These are phyloP conservation scores for Watsonalla binaria DNA, from an alignment of 2,888 invertebrate genomes.

Conservation along the genomic window DNA sequence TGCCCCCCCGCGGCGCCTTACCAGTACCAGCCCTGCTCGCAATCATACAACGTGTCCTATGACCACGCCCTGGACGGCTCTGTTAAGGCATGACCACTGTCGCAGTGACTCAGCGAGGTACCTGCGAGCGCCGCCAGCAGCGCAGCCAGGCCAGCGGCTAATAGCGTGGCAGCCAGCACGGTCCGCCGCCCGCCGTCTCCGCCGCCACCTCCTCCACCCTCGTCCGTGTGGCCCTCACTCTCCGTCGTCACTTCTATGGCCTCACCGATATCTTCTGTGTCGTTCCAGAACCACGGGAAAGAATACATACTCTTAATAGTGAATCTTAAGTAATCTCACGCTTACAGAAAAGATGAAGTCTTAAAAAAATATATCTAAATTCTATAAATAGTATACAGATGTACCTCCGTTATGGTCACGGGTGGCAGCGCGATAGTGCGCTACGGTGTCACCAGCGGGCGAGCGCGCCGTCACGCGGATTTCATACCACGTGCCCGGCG, in stretches of 20 bases:
- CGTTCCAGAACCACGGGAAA: neutral
- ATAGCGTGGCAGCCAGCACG: constrained; percentile 31
- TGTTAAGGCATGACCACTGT: no score
- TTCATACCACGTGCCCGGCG: constrained; percentile 79
- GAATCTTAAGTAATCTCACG: no score
- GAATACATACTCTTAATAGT: no score
- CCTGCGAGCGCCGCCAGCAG: constrained; percentile 30
- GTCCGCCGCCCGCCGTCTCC: constrained; percentile 20
- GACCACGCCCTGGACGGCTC: neutral
- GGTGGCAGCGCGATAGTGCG: constrained; percentile 77
- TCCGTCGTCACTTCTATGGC: constrained; percentile 35
- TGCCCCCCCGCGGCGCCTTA: constrained; percentile 10
- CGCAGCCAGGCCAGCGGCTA: constrained; percentile 33
- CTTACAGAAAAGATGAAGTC: no score
- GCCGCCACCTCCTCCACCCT: constrained; percentile 17
- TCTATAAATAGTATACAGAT: constrained; percentile 3
- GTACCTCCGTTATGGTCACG: constrained; percentile 67
- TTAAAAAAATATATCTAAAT: no score
- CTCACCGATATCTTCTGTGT: constrained; percentile 47
- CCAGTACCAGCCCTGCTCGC: constrained; percentile 3
- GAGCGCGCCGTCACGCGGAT: constrained; percentile 74
- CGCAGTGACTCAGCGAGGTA: constrained; percentile 12
- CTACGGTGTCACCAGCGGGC: constrained; percentile 74
- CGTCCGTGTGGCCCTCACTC: constrained; percentile 11
- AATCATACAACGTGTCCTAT: neutral